A percentile compares a stretch with the other conserved stretches of the same genome.
These are phyloP conservation scores for Drosophila cognata DNA, from an alignment of 2,888 invertebrate genomes.

Conservation along the genomic window DNA sequence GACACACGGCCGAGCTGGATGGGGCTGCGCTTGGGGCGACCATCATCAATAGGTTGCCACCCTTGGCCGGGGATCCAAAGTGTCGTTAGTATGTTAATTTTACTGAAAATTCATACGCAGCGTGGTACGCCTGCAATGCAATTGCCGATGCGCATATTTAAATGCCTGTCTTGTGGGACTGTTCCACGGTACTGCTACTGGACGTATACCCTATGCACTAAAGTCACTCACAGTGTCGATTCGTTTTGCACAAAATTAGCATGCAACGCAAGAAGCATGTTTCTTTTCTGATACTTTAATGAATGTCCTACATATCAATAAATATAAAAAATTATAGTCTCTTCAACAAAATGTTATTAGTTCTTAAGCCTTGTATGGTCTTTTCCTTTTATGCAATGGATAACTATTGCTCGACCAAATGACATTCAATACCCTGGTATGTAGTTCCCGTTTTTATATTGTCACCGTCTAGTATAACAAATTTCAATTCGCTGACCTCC, in stretches of 20 bases:
- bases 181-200: slow-evolving; percentile 21
- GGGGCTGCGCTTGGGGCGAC: slow-evolving; percentile 39
- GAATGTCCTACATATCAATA: neutral
- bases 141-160: slow-evolving; percentile 68
- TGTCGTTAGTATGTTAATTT: slow-evolving; percentile 70
- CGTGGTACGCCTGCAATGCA: slow-evolving; percentile 67
- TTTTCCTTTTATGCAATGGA: neutral
- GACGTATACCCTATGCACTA: slow-evolving; percentile 25
- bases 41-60: slow-evolving; percentile 58
- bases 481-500: slow-evolving; percentile 60
- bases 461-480: slow-evolving; percentile 45
- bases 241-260: neutral
- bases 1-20: neutral
- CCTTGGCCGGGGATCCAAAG: slow-evolving; percentile 49
- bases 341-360: neutral
- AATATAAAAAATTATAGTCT: neutral
- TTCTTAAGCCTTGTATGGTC: neutral
- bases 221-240: neutral
- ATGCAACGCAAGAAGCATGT: neutral
- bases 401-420: neutral
- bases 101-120: slow-evolving; percentile 68
- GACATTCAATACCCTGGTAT: slow-evolving; percentile 11
- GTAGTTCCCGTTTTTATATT: slow-evolving; percentile 11
- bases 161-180: slow-evolving; percentile 52
- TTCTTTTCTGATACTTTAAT: neutral